These are phyloP conservation scores for Xyrichtys novacula DNA, from an alignment of 2,797 vertebrate genomes.

Conservation along the genomic window DNA sequence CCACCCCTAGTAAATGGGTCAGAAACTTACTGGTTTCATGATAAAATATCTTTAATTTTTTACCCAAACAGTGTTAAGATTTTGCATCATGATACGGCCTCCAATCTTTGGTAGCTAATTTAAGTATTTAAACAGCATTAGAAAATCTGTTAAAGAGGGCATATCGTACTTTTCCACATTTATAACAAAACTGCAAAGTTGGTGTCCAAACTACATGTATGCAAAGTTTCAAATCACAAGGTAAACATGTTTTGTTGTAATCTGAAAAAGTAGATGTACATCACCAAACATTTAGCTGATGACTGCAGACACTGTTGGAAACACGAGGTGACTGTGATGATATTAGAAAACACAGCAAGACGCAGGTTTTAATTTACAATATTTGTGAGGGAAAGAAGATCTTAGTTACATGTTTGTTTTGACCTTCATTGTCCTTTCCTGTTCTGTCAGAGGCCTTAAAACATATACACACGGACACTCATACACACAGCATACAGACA, in stretches of 20 bases:
- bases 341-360: neutral
- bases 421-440: slow-evolving; percentile 68
- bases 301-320: neutral
- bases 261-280: too few species aligned
- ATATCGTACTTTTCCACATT: too few species aligned
- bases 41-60: neutral
- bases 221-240: too few species aligned
- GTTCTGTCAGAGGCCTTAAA: slow-evolving; percentile 23
- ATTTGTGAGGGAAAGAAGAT: neutral
- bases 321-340: slow-evolving; percentile 24
- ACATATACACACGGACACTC: too few species aligned
- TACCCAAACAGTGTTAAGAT: neutral
- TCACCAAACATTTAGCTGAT: slow-evolving; percentile 14
- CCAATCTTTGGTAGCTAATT: neutral
- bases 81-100: neutral
- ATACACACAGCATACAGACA: slow-evolving; percentile 4
- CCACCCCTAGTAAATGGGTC: too few species aligned
- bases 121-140: neutral
- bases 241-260: too few species aligned
- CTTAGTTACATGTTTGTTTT: slow-evolving; percentile 18
- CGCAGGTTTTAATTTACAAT: neutral
- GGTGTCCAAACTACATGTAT: too few species aligned
- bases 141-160: too few species aligned
- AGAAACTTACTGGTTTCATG: neutral
- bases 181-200: too few species aligned